Evolutionary conservation across 2,888 invertebrate species (phyloP).

Genomic region (Calameuta filiformis): DNA sequence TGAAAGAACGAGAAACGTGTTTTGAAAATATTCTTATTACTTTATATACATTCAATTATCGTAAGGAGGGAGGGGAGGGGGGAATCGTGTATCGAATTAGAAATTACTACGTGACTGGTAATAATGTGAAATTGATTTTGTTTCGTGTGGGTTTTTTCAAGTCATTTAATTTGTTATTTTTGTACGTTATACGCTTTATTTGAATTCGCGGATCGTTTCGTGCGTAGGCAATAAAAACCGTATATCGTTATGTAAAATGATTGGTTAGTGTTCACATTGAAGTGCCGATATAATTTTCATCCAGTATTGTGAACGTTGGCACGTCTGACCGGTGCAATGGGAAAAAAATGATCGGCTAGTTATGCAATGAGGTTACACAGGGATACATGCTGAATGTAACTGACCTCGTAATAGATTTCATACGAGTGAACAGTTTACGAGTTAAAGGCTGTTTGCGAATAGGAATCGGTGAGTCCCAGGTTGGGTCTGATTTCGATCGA

Average conservation of each 20-base stretch:
- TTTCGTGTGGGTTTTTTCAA: background rate
- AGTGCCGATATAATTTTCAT: background rate
- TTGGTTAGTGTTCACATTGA: background rate
- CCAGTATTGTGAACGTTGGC: background rate
- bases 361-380: background rate
- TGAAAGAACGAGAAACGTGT: background rate
- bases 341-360: background rate
- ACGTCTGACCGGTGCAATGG: background rate
- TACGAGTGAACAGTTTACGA: background rate
- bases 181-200: background rate
- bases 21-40: background rate
- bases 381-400: background rate
- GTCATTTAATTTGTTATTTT: background rate
- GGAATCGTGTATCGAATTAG: background rate
- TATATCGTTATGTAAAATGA: background rate
- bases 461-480: slow-evolving; percentile 17
- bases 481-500: slow-evolving; percentile 12
- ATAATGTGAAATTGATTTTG: background rate
- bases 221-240: background rate
- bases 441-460: slow-evolving; percentile 12
- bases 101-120: background rate
- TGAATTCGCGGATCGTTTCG: background rate
- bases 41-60: background rate
- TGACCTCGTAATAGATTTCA: background rate
- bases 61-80: too few relatives aligned